Base-by-base conservation (phyloP, 2,888 invertebrate species). In the Drosophila kokeensis region DNA sequence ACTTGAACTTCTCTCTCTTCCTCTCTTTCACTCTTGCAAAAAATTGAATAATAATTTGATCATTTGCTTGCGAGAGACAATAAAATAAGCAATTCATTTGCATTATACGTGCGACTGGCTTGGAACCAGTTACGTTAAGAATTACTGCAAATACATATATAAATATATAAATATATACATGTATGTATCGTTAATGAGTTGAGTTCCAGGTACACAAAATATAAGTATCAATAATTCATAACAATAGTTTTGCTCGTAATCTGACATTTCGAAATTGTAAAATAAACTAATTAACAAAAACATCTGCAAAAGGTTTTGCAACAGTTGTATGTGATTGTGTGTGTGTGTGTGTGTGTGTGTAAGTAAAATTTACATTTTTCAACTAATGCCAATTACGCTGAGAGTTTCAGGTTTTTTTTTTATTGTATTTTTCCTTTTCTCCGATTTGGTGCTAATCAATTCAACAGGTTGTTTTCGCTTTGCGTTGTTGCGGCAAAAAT, bases 371-470 rank as follows among this genome's bases (percentile, higher is more conserved):
- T 55, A 60, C 52, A 62, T 67, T 64, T 70, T 59, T 50, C 7
- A n/a, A n/a, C 15, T 18, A 24, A 53, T 5, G 15, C 36, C 36
- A 36, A 69, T 45, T 58, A 58, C 55, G 24, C n/a, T 40, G 58
- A 53, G 64, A 50, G 68, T 65, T 67, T 83, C 79, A 54, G 64
- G 78, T 81, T 79, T 76, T n/a, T 48, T 24, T 48, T 27, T 27
- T 69, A 32, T 32, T 32, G 32, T 76, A 38, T 38, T 38, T 38
- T 45, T 45, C 8, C 24, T 45, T 8, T 45, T 15, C 15, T 57
- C 57, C 36, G 50, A 67, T 71, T 78, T 79, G 68, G 77, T 84
- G 89, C 72, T 85, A 89, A 85, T 80, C 66, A 61, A 49, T 55
- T 38, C 54, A 61, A 62, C 89, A 64, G 82, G 85, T 87, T 82